Evolutionary conservation across 2,797 vertebrate genomes (phyloP), one percentile per base, ranked within the genome.

Genomic region (Botia almorhae): DNA sequence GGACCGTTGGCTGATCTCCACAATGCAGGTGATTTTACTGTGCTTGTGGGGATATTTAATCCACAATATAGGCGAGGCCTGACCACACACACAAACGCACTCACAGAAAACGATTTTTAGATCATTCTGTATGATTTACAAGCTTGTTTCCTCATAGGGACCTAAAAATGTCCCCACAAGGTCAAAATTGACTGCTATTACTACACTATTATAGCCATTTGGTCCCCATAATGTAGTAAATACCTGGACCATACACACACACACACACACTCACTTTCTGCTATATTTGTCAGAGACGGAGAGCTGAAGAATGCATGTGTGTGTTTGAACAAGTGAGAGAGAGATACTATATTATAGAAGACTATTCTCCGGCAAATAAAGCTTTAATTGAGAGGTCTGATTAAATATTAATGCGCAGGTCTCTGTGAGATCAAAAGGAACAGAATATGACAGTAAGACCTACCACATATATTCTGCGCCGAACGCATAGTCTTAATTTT

Each of bases 401-500:
- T 79, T 50, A 78, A 82, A 79, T 79, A 82, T 82, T 61, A 69
- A 78, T 69, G 29, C 2, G 48, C 55, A 21, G 76, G 67, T 78
- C 67, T 70, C 26, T 1, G 13, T 70, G 17, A 61, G 56, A 78
- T 78, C 39, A 70, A 78, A 70, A 78, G 7, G n/a, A 51, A 29
- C 36, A 29, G 53, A 39, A 48, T 33, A 70, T 56, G 46, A 78
- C 76, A 61, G n/a, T 17, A 33, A 69, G 67, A 69, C 65, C 67
- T 61, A 68, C 51, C 11, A 2, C 53, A 46, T 51, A 26, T 16
- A 69, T 58, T 21, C 11, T 12, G 29, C 21, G 23, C 4, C 0
- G 61, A 78, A 63, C 7, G 4, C 55, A 70, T 61, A 17, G 7
- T 11, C 61, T 60, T 51, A 6, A n/a, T 61, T 33, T 16, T 51